Evolutionary conservation across 2,113 vertebrate genomes (phyloP).

Genomic region (Tinamus guttatus): DNA sequence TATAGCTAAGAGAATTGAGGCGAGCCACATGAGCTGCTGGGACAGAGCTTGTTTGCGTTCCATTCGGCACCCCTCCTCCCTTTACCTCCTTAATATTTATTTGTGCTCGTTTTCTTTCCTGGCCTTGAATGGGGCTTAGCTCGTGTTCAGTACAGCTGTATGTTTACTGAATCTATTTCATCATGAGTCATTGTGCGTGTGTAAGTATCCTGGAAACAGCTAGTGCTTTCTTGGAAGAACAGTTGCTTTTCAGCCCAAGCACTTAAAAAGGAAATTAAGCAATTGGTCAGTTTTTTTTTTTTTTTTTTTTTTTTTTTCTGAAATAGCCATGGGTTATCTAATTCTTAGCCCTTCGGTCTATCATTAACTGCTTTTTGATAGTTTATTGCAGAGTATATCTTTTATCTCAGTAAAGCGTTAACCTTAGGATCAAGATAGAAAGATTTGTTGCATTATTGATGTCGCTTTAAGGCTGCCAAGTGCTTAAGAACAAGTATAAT

Average conservation of each 20-base stretch:
- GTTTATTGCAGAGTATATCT: slow-evolving; percentile 76
- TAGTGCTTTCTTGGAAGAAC: slow-evolving; percentile 89
- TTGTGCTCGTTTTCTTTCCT: slow-evolving; percentile 91
- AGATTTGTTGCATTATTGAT: slow-evolving; percentile 67
- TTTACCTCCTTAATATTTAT: slow-evolving; percentile 91
- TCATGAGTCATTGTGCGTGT: slow-evolving; percentile 90
- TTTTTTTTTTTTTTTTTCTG: slow-evolving; percentile 8
- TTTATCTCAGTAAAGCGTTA: slow-evolving; percentile 70
- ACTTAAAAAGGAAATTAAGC: slow-evolving; percentile 88
- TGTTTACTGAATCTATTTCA: slow-evolving; percentile 91
- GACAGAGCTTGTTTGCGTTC: slow-evolving; percentile 81
- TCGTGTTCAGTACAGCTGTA: slow-evolving; percentile 88
- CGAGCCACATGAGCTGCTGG: slow-evolving; percentile 81
- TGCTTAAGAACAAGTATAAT: slow-evolving; percentile 73
- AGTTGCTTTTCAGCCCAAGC: slow-evolving; percentile 85
- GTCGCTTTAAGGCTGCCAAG: slow-evolving; percentile 63
- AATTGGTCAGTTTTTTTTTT: slow-evolving; percentile 79
- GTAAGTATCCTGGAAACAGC: slow-evolving; percentile 91
- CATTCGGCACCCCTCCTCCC: slow-evolving; percentile 72
- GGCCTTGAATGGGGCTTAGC: slow-evolving; percentile 90
- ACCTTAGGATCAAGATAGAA: slow-evolving; percentile 71
- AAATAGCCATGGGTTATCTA: slow-evolving; percentile 78
- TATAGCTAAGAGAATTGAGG: slow-evolving; percentile 83
- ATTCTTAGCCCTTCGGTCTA: slow-evolving; percentile 78
- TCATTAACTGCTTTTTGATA: slow-evolving; percentile 80